phyloP scores from a whole-genome alignment of 2,797 vertebrate species.

The Florisuga fusca region DNA sequence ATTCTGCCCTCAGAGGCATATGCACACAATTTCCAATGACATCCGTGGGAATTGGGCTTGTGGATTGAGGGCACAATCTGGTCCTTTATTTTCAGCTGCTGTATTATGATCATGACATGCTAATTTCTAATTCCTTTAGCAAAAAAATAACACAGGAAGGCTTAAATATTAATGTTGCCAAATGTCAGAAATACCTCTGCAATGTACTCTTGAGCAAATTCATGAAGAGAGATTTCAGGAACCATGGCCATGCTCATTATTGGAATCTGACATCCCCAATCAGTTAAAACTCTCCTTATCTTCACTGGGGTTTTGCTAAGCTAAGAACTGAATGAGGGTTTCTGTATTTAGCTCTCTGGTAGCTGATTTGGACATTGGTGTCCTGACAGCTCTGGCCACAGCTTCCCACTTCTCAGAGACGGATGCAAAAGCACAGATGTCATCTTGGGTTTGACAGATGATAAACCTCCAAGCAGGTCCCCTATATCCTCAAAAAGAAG shows the following conservation, averaged over 20 bases:
- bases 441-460: not conserved
- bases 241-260: not conserved
- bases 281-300: slow-evolving; percentile 30
- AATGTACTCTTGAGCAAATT: slow-evolving; percentile 28
- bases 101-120: slow-evolving; percentile 26
- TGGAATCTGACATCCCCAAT: slow-evolving; percentile 26
- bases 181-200: slow-evolving; percentile 59
- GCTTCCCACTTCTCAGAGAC: not conserved
- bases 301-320: not conserved
- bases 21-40: not conserved
- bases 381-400: slow-evolving; percentile 6
- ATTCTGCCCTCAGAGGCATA: not conserved
- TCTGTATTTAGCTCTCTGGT: not conserved
- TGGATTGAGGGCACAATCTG: slow-evolving; percentile 61
- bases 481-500: not conserved
- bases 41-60: not conserved
- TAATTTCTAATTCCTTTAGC: slow-evolving; percentile 57
- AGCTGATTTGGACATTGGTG: not conserved
- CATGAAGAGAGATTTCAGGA: slow-evolving; percentile 23
- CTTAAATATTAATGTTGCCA: slow-evolving; percentile 64
- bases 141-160: slow-evolving; percentile 57
- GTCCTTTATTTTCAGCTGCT: slow-evolving; percentile 40
- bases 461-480: not conserved
- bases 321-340: not conserved
- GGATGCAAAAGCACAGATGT: not conserved